Base-by-base conservation (phyloP, 2,113 vertebrate species). In the Lepidothrix coronata region DNA sequence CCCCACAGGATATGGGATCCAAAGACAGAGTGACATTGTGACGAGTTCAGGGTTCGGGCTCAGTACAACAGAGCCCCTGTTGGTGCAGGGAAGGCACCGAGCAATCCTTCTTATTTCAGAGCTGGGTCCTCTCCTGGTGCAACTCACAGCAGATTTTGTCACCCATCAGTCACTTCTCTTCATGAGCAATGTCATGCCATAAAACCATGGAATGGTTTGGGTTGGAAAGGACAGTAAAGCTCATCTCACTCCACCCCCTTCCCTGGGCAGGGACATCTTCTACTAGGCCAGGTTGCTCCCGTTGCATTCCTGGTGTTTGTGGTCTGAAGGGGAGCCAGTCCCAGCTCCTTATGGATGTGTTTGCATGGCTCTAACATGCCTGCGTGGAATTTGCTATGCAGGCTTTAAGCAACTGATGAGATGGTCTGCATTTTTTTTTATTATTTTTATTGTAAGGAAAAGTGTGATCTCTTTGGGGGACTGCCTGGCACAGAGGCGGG, bases 11-110 rank as follows among this genome's bases (percentile, higher is more conserved):
- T 88, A 83, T 37, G 6, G 3, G 35, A 65, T 95, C 61, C 89
- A 41, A 78, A 96, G 94, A 96, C 95, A 96, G 87, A 96, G 84
- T 95, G 93, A 95, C 85, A 94, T 86, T 96, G 88, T 94, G 94
- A 94, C n/a, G 93, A 91, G 85, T 82, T 96, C 86, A 82, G 85
- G 96, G 91, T 89, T 93, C 89, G 6, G 22, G 59, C 73, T 88
- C 78, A 35, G 48, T 17, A 95, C 88, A 96, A 92, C 25, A 0
- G 73, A 89, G 70, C 78, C 92, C 85, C 92, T 95, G 88, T 92
- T 92, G 95, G 52, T 1, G 12, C 39, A 39, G 59, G 67, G 67
- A 75, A 75, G 74, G 76, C 81, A 84, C 33, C 1, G 13, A 81
- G 27, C 75, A 75, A 76, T 93, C 80, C 83, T 77, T 66, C 57